Conservation (phyloP, 2,888 invertebrate species). For the Slavum lentiscoides region DNA sequence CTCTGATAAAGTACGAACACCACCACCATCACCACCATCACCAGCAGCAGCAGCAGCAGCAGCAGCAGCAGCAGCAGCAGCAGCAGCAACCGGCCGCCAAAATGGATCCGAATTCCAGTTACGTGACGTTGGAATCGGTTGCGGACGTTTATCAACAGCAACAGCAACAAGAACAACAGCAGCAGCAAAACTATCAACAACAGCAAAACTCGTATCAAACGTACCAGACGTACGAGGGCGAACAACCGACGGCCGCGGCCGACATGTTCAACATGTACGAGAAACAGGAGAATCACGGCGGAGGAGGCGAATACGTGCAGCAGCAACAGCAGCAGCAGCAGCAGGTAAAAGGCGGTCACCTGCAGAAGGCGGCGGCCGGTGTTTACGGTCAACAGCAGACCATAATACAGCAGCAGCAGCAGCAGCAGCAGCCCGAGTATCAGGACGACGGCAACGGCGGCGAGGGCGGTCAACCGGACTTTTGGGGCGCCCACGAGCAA, state of each 20-base stretch:
- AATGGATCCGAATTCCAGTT: conserved; percentile 43
- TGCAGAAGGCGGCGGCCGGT: background rate
- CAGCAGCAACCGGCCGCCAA: conserved; percentile 9
- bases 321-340: too few relatives aligned
- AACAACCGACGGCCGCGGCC: conserved; percentile 3
- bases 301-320: conserved; percentile 20
- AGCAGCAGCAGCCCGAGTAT: background rate
- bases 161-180: conserved; percentile 13
- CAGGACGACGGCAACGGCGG: conserved; percentile 23
- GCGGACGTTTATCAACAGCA: conserved; percentile 36
- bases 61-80: background rate
- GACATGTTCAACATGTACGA: conserved; percentile 43
- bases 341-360: conserved; percentile 12
- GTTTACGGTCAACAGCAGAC: conserved; percentile 14
- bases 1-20: conserved; percentile 40
- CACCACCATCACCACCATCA: conserved; percentile 1
- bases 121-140: conserved; percentile 43
- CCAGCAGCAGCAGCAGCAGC: background rate
- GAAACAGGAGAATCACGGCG: background rate
- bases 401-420: conserved; percentile 22
- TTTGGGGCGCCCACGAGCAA: conserved; percentile 35
- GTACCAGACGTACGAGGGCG: conserved; percentile 26
- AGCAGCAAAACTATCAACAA: background rate
- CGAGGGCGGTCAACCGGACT: conserved; percentile 11
- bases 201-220: conserved; percentile 32